These are phyloP conservation scores for Brachymystax lenok DNA, from an alignment of 2,797 vertebrate genomes.

Conservation along the genomic window DNA sequence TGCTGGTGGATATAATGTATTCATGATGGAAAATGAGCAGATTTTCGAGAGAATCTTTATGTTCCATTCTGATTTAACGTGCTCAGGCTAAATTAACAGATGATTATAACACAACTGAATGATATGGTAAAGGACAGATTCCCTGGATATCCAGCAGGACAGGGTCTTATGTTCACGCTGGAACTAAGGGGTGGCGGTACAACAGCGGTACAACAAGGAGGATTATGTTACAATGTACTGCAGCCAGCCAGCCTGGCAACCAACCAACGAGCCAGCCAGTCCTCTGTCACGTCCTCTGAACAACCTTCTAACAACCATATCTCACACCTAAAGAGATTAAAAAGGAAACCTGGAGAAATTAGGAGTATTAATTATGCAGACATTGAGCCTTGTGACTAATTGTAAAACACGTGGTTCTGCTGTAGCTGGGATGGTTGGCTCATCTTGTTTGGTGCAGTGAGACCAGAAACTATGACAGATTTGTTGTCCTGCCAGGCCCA, in stretches of 20 bases:
- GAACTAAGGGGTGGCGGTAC: too few relatives aligned
- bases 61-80: background rate
- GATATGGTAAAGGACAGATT: slow-evolving; percentile 10
- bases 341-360: slow-evolving; percentile 21
- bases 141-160: slow-evolving; percentile 19
- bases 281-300: too few relatives aligned
- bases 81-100: too few relatives aligned
- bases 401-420: slow-evolving; percentile 20
- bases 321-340: slow-evolving; percentile 27
- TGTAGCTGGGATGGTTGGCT: slow-evolving; percentile 15
- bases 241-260: too few relatives aligned
- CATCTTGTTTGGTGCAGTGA: slow-evolving; percentile 28
- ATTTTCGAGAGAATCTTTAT: background rate
- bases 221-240: slow-evolving; percentile 23
- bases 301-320: background rate
- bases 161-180: slow-evolving; percentile 20
- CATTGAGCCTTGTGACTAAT: slow-evolving; percentile 23
- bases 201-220: background rate
- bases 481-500: background rate
- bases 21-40: too few relatives aligned
- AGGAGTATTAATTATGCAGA: slow-evolving; percentile 35
- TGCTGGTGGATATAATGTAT: too few relatives aligned
- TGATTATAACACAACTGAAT: too few relatives aligned
- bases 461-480: slow-evolving; percentile 4
- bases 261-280: too few relatives aligned